Conservation (phyloP, 2,113 vertebrate genomes). For the Upupa epops region DNA sequence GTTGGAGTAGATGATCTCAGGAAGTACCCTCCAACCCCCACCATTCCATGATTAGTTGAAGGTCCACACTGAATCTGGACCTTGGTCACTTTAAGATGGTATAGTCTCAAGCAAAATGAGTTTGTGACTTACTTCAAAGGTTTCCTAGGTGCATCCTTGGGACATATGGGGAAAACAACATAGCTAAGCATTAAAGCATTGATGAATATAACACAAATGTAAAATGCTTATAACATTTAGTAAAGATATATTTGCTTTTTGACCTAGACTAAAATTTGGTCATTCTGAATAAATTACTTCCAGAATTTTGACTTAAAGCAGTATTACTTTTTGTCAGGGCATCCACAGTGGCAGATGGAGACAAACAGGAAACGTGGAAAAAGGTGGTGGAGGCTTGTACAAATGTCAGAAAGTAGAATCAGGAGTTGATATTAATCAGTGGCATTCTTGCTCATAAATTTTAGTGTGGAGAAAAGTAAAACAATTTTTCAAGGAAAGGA, state of each 20-base stretch:
- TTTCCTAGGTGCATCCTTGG: not conserved
- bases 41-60: not conserved
- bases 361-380: not conserved
- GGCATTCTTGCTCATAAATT: not conserved
- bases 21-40: too few relatives aligned
- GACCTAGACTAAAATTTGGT: not conserved
- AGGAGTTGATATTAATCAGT: not conserved
- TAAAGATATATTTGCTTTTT: not conserved
- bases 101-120: not conserved
- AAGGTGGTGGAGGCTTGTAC: not conserved
- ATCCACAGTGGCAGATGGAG: not conserved
- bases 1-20: too few relatives aligned
- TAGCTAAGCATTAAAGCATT: not conserved
- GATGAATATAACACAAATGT: fast-evolving
- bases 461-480: not conserved
- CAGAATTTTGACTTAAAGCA: not conserved
- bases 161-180: not conserved
- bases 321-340: not conserved
- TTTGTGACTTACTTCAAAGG: not conserved
- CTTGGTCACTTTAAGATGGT: not conserved
- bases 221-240: not conserved
- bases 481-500: not conserved
- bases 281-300: not conserved
- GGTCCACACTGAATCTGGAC: not conserved
- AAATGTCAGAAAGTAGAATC: not conserved